Base-by-base conservation (phyloP, 1,140 invertebrate genomes). In the Trinorchestia longiramus region DNA sequence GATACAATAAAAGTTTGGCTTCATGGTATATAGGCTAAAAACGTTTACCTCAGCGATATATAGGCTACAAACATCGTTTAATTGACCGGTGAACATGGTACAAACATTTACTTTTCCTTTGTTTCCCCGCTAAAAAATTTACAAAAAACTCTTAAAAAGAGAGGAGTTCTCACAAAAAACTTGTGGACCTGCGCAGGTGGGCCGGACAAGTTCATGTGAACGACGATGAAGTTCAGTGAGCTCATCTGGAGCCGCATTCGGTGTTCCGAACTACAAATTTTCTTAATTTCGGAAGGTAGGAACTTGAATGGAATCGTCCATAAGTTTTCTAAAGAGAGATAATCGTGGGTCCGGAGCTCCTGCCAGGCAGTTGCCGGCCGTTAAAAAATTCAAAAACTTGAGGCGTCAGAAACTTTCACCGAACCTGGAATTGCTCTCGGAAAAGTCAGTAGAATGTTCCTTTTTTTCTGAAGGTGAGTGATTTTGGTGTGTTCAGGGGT, bases 251-350 rank as follows among this genome's bases (percentile, higher is more conserved):
- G 62, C 8, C 62, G 15, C 11, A 36, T 28, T 77, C 62, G 15
- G 62, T 11, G 62, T 77, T 77, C 62, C 8, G 62, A 77, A 77
- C 62, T 77, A 77, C 62, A 77, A 77, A 77, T 77, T 77, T 77
- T 77, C 62, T 77, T 77, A 77, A 77, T 77, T 77, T 77, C 62
- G 28, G 62, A 3, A 11, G 62, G 62, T 28, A 77, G 62, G 28
- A 77, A 77, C 62, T 77, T 77, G 62, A 77, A 77, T 77, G 62
- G 62, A 77, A 77, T 77, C 62, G 62, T 77, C 62, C 62, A 77
- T 77, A 77, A 77, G 62, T 77, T 77, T 77, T 77, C 62, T 77
- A 77, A 77, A 77, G 62, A 77, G 62, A 77, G 62, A 77, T 77
- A 77, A 77, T 77, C 62, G 62, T 77, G 62, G 36, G 62, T 36